phyloP scores from a whole-genome alignment of 2,888 invertebrate species.

The Silvanus unidentatus region DNA sequence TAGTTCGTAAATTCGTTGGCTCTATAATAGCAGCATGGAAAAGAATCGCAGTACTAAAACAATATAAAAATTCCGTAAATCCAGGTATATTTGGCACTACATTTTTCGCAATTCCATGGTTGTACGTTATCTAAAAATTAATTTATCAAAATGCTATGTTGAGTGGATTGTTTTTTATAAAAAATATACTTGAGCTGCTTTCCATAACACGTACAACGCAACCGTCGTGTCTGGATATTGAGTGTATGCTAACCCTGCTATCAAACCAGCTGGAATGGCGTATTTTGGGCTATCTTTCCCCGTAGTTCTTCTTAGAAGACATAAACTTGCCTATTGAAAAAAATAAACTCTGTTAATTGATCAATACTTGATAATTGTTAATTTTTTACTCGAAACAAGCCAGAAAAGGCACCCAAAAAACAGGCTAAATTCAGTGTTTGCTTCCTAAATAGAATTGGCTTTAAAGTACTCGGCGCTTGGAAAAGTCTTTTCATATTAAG shows the following conservation, averaged over 20 bases:
- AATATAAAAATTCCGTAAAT: slow-evolving; percentile 66
- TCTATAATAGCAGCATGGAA: slow-evolving; percentile 76
- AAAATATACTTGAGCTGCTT: slow-evolving; percentile 64
- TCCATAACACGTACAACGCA: slow-evolving; percentile 79
- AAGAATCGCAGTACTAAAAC: slow-evolving; percentile 68
- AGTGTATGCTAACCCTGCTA: slow-evolving; percentile 65
- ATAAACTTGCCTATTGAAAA: slow-evolving; percentile 56
- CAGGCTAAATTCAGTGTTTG: slow-evolving; percentile 57
- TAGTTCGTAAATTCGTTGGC: slow-evolving; percentile 70
- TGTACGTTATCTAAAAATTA: slow-evolving; percentile 49
- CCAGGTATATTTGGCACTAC: slow-evolving; percentile 62
- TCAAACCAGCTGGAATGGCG: slow-evolving; percentile 64
- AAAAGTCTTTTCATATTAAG: slow-evolving; percentile 53
- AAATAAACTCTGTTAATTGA: slow-evolving; percentile 18
- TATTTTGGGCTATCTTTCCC: slow-evolving; percentile 57
- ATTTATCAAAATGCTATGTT: neutral
- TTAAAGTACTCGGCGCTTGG: slow-evolving; percentile 49
- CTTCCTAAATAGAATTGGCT: slow-evolving; percentile 50
- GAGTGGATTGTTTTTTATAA: neutral
- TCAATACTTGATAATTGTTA: slow-evolving; percentile 3
- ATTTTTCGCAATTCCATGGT: slow-evolving; percentile 60
- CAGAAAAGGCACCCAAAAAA: slow-evolving; percentile 65
- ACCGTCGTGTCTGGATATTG: slow-evolving; percentile 72
- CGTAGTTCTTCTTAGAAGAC: slow-evolving; percentile 57
- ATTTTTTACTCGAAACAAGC: slow-evolving; percentile 61